Conservation (phyloP, 1,140 invertebrate species). For the Cydia amplana region DNA sequence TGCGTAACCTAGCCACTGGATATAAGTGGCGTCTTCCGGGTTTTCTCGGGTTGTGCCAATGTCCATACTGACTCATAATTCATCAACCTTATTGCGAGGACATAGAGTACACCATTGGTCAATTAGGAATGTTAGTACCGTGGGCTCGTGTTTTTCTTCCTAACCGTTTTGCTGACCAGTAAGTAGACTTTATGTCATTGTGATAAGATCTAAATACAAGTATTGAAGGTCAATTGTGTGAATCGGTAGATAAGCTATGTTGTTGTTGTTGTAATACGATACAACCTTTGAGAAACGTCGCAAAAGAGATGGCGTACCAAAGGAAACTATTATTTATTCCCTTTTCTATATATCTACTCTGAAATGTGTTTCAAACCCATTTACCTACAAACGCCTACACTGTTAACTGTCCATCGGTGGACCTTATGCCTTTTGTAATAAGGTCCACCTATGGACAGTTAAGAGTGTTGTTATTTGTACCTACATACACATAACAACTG, state of each 20-base stretch:
- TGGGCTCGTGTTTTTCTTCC: too few species aligned
- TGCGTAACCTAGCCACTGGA: constrained; percentile 13
- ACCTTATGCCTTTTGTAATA: too few species aligned
- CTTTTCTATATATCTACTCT: not conserved
- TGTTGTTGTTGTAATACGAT: constrained; percentile 11
- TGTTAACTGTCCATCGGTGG: too few species aligned
- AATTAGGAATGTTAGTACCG: not conserved
- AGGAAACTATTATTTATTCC: not conserved
- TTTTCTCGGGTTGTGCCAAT: constrained; percentile 3
- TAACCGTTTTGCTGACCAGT: not conserved
- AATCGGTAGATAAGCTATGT: not conserved
- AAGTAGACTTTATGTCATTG: not conserved
- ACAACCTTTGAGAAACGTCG: not conserved
- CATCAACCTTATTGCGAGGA: not conserved
- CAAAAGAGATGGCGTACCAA: not conserved
- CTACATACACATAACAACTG: too few species aligned
- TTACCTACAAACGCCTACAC: too few species aligned
- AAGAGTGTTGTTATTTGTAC: too few species aligned
- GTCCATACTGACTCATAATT: not conserved
- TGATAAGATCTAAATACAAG: not conserved
- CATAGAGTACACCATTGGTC: not conserved
- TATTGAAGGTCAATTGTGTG: not conserved
- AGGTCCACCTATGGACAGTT: too few species aligned
- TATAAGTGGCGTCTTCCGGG: constrained; percentile 20
- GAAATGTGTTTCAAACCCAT: not conserved